Evolutionary conservation across 1,140 invertebrate species (phyloP), one percentile per base, ranked within the genome.

Genomic region (Ruditapes philippinarum): DNA sequence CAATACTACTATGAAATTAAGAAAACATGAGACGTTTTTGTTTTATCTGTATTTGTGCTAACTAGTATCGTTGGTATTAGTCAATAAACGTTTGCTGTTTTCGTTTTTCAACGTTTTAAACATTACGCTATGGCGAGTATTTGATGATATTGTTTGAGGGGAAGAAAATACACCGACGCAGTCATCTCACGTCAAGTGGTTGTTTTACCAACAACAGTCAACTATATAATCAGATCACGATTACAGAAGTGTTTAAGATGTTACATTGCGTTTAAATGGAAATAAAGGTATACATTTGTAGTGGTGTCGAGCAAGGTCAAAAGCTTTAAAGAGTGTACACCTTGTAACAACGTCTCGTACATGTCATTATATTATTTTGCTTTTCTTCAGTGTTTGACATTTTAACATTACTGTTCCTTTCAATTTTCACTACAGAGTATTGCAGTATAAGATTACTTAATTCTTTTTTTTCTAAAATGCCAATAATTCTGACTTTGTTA

Each of bases 291-390:
- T 78, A 78, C 74, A 78, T 4, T 54, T 31, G 25, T 54, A 78
- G 31, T 36, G 45, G 45, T 19, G 74, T 78, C 74, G 54, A 31
- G 14, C 7, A 33, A 54, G 74, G 74, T 54, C 74, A 78, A 78
- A 54, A 78, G 45, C 49, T 78, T 78, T 78, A 57, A 12, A 19
- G 17, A 78, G 49, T 78, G 42, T 51, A 78, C 74, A 78, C 74
- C 45, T 57, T 78, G 74, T 78, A 54, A 78, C 74, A 33, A 12
- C 22, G 74, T 54, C 45, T n/a, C 33, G 65, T 70, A 28, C n/a
- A n/a, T 62, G 19, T 62, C 5, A 25, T 62, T 28, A 62, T n/a
- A n/a, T 57, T n/a, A 57, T 57, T 62, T 62, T n/a, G 57, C n/a
- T 62, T 62, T 62, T 45, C 42, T 45, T 45, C 42, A 45, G 14